Evolutionary conservation across 2,888 invertebrate species (phyloP), one percentile per base, ranked within the genome.

Genomic region (Clunio marinus): DNA sequence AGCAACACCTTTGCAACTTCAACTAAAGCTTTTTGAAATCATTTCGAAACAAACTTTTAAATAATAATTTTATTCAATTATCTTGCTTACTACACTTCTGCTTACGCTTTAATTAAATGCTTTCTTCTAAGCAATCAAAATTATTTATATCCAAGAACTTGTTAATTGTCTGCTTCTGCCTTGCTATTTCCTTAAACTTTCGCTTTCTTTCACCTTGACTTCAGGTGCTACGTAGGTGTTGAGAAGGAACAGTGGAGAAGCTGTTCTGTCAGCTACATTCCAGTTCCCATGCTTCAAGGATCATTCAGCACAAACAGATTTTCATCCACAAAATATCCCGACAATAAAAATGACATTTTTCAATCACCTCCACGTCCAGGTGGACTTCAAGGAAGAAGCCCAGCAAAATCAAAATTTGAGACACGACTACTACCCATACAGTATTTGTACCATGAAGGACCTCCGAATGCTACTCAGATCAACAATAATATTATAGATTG

Each of bases 141-240:
- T n/a, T n/a, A n/a, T n/a, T n/a, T n/a, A n/a, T n/a, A n/a, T n/a
- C n/a, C n/a, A n/a, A n/a, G n/a, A 13, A 32, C 35, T 32, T 32
- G 35, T 32, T 32, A n/a, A n/a, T n/a, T n/a, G n/a, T n/a, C n/a
- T n/a, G n/a, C n/a, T n/a, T n/a, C n/a, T n/a, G n/a, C n/a, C n/a
- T 51, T 41, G 2, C 5, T 51, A 20, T 22, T 51, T 22, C 51
- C 22, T 8, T 51, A 22, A 51, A n/a, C n/a, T n/a, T n/a, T 22
- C 51, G 22, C 51, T 51, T 51, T 17, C 51, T 15, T n/a, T 41
- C 3, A 41, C 41, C 7, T 41, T 17, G 4, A 15, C 25, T 58
- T 13, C 70, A 91, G 91, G 91, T 93, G 93, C 74, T 90, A 90
- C 76, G 93, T 93, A 4, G 93, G 93, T 13, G 84, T 86, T 2